These are phyloP conservation scores for Lamprologus ornatipinnis DNA, from an alignment of 2,113 vertebrate genomes.

Conservation along the genomic window DNA sequence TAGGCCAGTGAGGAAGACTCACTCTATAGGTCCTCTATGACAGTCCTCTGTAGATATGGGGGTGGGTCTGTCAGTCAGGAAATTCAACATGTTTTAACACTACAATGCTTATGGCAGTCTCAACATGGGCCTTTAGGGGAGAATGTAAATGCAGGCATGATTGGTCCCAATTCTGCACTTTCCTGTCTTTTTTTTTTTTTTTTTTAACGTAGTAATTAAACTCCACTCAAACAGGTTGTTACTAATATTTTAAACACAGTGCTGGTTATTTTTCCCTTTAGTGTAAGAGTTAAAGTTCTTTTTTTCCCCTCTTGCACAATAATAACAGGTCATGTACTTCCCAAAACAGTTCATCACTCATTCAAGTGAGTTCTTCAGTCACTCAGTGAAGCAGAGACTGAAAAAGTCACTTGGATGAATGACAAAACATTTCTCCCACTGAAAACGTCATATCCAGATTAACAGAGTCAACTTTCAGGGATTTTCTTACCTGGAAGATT, in stretches of 20 bases:
- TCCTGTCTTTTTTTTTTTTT: background rate
- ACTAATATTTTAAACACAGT: background rate
- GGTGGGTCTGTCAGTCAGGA: accelerated
- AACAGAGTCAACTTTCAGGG: background rate
- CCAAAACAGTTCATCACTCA: background rate
- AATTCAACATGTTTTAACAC: background rate
- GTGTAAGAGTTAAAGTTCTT: background rate
- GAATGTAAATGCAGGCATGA: background rate
- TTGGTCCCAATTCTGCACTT: background rate
- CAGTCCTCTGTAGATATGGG: background rate
- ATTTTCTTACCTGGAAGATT: background rate
- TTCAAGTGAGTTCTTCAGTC: background rate
- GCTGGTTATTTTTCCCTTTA: background rate
- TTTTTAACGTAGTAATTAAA: background rate
- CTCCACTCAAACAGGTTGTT: background rate
- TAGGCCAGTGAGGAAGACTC: background rate
- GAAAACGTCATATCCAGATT: background rate
- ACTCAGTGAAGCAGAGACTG: background rate
- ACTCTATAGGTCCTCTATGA: background rate
- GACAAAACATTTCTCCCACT: background rate
- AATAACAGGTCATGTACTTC: background rate
- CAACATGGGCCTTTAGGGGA: background rate
- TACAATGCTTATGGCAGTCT: background rate
- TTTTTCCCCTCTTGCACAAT: background rate
- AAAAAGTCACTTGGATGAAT: background rate